phyloP scores from a whole-genome alignment of 2,797 vertebrate genomes.

The Erpetoichthys calabaricus region DNA sequence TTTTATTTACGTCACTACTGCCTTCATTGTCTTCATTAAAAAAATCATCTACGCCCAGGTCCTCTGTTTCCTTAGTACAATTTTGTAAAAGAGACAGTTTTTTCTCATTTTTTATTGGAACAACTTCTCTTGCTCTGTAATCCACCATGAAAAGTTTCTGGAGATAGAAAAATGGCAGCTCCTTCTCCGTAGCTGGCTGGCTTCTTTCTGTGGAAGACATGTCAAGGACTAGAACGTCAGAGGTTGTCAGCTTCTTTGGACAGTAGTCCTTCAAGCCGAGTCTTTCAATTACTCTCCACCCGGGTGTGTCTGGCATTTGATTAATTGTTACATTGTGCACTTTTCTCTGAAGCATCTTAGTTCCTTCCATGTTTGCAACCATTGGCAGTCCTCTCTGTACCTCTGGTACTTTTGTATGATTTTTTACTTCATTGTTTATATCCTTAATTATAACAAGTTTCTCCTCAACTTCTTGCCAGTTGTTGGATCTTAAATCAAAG shows the following conservation, averaged over 20 bases:
- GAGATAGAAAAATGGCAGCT: neutral
- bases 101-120: slow-evolving; percentile 5
- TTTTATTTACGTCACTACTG: neutral
- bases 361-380: too few species aligned
- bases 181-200: neutral
- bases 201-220: slow-evolving; percentile 9
- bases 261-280: slow-evolving; percentile 31
- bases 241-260: slow-evolving; percentile 26
- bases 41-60: slow-evolving; percentile 2
- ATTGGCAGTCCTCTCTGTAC: neutral
- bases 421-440: slow-evolving; percentile 18
- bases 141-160: slow-evolving; percentile 30
- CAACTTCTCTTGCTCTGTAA: slow-evolving; percentile 26
- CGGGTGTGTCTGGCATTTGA: too few species aligned
- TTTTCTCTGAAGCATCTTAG: too few species aligned
- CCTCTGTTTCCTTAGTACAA: neutral
- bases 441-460: slow-evolving; percentile 1
- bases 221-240: slow-evolving; percentile 26
- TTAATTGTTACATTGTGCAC: too few species aligned
- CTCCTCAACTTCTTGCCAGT: slow-evolving; percentile 26
- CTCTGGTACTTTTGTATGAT: slow-evolving; percentile 11
- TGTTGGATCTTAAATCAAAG: neutral
- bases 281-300: neutral
- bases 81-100: neutral
- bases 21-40: slow-evolving; percentile 4